Conservation (phyloP, 1,140 invertebrate species). For the Drosophila parvula region DNA sequence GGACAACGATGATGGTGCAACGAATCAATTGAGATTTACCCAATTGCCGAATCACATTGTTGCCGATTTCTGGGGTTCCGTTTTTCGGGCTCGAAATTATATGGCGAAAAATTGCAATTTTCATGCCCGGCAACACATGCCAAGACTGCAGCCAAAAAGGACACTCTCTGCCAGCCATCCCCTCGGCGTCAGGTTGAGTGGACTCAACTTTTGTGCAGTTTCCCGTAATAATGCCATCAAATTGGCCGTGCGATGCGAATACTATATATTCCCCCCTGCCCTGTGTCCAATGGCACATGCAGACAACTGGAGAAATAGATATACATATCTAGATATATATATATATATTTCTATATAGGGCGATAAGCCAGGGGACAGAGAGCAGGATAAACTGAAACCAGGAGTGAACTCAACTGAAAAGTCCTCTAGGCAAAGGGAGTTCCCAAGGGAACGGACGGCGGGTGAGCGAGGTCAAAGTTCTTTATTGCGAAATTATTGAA, state of each 20-base stretch:
- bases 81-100: constrained; percentile 54
- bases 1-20: constrained; percentile 59
- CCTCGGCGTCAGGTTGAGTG: constrained; percentile 9
- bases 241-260: constrained; percentile 38
- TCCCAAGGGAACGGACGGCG: neutral
- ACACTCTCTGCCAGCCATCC: constrained; percentile 22
- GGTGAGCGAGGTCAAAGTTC: neutral
- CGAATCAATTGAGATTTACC: constrained; percentile 68
- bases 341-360: neutral
- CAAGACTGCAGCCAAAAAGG: constrained; percentile 32
- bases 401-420: constrained; percentile 15
- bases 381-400: neutral
- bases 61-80: constrained; percentile 23
- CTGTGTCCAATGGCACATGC: constrained; percentile 17
- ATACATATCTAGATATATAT: neutral
- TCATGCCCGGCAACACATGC: constrained; percentile 61
- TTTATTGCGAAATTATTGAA: neutral
- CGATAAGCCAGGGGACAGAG: neutral
- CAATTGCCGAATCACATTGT: constrained; percentile 52
- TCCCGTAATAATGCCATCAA: constrained; percentile 70
- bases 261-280: constrained; percentile 7
- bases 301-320: neutral
- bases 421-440: neutral
- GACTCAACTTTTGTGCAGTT: constrained; percentile 47
- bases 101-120: constrained; percentile 72